A percentile compares a stretch with the other conserved stretches of the same genome.
Evolutionary conservation across 2,797 vertebrate genomes (phyloP).

Genomic region (Ctenochaetus hawaiiensis): DNA sequence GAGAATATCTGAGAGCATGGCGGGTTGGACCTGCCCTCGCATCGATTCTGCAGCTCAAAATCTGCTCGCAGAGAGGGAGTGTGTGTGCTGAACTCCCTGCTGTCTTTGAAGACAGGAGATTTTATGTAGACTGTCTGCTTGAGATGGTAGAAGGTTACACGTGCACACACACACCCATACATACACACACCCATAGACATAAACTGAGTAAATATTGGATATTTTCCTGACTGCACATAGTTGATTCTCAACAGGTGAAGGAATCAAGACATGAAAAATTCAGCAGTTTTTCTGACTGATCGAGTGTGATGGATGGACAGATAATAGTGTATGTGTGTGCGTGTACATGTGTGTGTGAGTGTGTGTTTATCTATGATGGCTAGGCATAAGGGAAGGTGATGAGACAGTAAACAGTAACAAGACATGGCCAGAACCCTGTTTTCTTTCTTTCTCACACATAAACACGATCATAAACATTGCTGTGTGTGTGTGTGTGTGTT

Average conservation of each 20-base stretch:
- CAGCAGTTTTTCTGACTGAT: slow-evolving; percentile 53
- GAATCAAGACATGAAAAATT: slow-evolving; percentile 63
- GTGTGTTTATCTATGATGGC: slow-evolving; percentile 37
- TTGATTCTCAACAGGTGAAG: slow-evolving; percentile 62
- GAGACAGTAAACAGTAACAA: slow-evolving; percentile 34
- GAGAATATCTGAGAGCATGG: slow-evolving; percentile 70
- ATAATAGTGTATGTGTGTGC: slow-evolving; percentile 11
- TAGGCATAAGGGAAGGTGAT: slow-evolving; percentile 28
- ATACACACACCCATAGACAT: slow-evolving; percentile 15
- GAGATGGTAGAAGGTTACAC: slow-evolving; percentile 29
- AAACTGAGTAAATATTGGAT: slow-evolving; percentile 56
- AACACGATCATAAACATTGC: slow-evolving; percentile 2
- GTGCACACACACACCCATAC: slow-evolving; percentile 3
- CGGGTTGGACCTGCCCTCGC: slow-evolving; percentile 61
- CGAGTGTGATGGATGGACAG: slow-evolving; percentile 46
- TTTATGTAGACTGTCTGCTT: slow-evolving; percentile 53
- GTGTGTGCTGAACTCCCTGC: slow-evolving; percentile 29
- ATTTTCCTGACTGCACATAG: slow-evolving; percentile 50
- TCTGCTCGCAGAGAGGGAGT: slow-evolving; percentile 28
- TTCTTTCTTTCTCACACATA: slow-evolving; percentile 3
- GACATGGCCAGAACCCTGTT: not conserved
- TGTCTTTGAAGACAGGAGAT: slow-evolving; percentile 56
- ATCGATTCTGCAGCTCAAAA: slow-evolving; percentile 61
- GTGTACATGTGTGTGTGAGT: slow-evolving; percentile 18
- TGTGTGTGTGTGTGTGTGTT: not conserved